Evolutionary conservation across 92 coral and sea anemone genomes (phyloP).

Genomic region (Siderastrea siderea): DNA sequence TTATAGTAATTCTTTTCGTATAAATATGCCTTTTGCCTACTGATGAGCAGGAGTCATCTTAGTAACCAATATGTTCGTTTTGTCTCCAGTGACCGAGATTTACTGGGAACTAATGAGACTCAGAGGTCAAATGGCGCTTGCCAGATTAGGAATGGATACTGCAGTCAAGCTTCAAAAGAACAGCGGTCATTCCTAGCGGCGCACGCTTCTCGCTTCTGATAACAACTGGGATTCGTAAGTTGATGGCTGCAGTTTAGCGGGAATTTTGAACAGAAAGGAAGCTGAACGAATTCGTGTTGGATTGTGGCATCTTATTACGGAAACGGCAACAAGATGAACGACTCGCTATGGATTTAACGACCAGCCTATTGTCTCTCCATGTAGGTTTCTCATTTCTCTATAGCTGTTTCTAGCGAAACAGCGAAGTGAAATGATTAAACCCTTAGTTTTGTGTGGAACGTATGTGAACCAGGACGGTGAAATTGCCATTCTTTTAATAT

Average conservation of each 20-base stretch:
- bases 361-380: no score
- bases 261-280: not conserved
- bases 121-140: constrained; percentile 89
- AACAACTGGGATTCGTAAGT: constrained; percentile 6
- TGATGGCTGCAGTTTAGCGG: not conserved
- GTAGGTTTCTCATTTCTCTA: not conserved
- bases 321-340: no score
- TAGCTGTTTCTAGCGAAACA: not conserved
- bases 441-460: not conserved
- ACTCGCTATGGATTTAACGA: no score
- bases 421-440: not conserved
- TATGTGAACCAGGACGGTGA: not conserved
- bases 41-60: no score
- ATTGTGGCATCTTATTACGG: not conserved
- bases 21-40: no score
- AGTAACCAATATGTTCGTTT: not conserved
- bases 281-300: not conserved
- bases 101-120: constrained; percentile 98
- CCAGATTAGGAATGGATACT: constrained; percentile 83
- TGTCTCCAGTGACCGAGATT: constrained; percentile 87
- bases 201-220: not conserved
- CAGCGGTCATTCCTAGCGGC: constrained; percentile 9
- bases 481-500: not conserved
- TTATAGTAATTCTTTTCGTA: no score
- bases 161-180: constrained; percentile 29